phyloP scores from a whole-genome alignment of 2,113 vertebrate species.

The Sinocyclocheilus maitianheensis region DNA sequence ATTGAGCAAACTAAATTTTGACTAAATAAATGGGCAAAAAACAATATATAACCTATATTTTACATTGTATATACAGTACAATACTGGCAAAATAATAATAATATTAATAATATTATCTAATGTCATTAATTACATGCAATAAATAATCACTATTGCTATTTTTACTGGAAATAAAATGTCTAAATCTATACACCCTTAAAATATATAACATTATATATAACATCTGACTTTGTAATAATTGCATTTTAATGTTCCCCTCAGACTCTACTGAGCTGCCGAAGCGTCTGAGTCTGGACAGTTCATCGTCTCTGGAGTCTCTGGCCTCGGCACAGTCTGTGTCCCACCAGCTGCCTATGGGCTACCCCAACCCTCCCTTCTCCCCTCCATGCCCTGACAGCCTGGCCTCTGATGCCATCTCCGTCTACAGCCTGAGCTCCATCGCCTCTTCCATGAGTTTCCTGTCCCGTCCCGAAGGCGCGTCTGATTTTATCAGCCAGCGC shows the following conservation, averaged over 20 bases:
- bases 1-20: too few species aligned
- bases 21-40: too few species aligned
- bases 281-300: conserved; percentile 92
- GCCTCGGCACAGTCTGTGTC: conserved; percentile 90
- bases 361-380: conserved; percentile 83
- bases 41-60: too few species aligned
- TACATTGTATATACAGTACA: too few species aligned
- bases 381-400: conserved; percentile 84
- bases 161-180: too few species aligned
- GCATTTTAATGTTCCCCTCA: conserved; percentile 58
- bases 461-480: conserved; percentile 81
- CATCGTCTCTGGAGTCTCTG: conserved; percentile 93
- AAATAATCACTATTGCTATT: too few species aligned
- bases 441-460: conserved; percentile 93
- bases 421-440: conserved; percentile 96
- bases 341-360: conserved; percentile 80
- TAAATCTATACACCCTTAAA: too few species aligned
- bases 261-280: conserved; percentile 97
- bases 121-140: too few species aligned
- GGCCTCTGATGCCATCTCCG: conserved; percentile 91
- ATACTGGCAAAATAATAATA: too few species aligned
- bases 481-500: conserved; percentile 76
- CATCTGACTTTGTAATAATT: neutral
- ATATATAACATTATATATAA: too few species aligned
- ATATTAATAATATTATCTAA: too few species aligned